Evolutionary conservation across 2,113 vertebrate genomes (phyloP).

Genomic region (Columbina picui): DNA sequence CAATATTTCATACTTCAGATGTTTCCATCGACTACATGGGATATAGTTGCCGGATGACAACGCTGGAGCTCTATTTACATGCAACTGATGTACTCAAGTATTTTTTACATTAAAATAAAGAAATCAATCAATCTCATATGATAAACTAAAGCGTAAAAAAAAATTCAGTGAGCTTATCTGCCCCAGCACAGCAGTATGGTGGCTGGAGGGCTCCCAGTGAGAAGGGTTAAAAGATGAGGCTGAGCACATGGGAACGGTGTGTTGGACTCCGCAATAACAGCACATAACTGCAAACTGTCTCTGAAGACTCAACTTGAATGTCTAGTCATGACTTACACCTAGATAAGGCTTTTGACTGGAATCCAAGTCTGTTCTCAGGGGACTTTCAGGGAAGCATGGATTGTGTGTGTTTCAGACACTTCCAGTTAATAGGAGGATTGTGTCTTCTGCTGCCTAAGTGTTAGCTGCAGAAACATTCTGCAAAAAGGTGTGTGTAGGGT

Average conservation of each 20-base stretch:
- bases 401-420: background rate
- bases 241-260: background rate
- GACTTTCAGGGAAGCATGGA: background rate
- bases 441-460: background rate
- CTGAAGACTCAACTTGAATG: background rate
- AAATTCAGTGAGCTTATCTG: background rate
- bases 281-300: background rate
- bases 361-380: background rate
- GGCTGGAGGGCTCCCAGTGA: background rate
- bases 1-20: background rate
- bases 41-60: background rate
- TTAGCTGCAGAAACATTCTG: background rate
- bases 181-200: background rate
- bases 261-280: background rate
- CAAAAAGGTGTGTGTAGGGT: background rate
- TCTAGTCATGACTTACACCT: background rate
- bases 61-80: background rate
- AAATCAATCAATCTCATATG: background rate
- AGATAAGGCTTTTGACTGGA: background rate
- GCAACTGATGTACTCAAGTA: background rate
- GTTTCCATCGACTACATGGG: background rate
- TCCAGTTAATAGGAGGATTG: background rate
- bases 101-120: background rate
- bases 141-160: background rate
- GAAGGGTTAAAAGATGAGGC: background rate